Evolutionary conservation across 2,113 vertebrate genomes (phyloP), one percentile per base, ranked within the genome.

Genomic region (Anser brachyrhynchus): DNA sequence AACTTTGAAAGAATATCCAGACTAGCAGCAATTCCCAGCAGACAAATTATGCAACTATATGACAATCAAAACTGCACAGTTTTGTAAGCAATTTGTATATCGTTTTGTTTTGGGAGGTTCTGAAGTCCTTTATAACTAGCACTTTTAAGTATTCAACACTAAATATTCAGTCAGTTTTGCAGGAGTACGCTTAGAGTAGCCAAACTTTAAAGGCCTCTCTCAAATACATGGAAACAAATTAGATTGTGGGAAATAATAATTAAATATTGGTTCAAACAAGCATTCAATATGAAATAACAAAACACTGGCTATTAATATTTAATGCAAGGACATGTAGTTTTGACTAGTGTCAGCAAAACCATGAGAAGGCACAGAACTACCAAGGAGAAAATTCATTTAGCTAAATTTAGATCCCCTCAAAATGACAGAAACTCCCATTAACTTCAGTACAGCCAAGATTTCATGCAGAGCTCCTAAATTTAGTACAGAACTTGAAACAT

Each of bases 391-490:
- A 94, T 62, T 95, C 29, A 72, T 92, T 96, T 92, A 65, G 52
- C 85, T 95, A 90, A 94, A 96, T 96, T 95, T 96, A 96, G 95
- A 96, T 89, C 17, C 89, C 62, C 58, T 93, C 66, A 0, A 95
- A 96, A 93, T 81, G 73, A 89, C 77, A 92, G 92, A 96, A 95
- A 94, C 61, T 95, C 95, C 90, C 84, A 94, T 94, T 97, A 87
- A 92, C 84, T 96, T 96, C 86, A 79, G 21, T 3, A 90, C 61
- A 84, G 76, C 83, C 76, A 90, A 93, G 76, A 95, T 69, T 92
- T 92, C 69, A 72, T 75, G 22, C 55, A 87, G 83, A 91, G 66
- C 39, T 84, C 90, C 92, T 96, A 96, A 92, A 96, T 96, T 97
- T 96, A 96, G 93, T 62, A 70, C 80, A 91, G 39, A 89, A 92